Conservation (phyloP, 2,797 vertebrate genomes). For the Gymnopithys bicolor region DNA sequence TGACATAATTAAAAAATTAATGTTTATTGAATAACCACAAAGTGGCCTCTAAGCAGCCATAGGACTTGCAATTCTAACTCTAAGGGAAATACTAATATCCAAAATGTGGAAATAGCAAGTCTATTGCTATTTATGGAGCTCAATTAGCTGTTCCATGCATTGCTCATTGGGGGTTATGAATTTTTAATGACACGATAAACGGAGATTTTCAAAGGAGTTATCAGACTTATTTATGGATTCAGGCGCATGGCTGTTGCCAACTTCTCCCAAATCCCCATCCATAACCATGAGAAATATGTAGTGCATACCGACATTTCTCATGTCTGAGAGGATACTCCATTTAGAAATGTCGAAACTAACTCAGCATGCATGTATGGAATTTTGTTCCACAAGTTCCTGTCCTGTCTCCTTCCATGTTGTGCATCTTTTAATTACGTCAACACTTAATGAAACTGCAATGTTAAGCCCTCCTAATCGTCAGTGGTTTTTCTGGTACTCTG, state of each 20-base stretch:
- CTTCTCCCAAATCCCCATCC: neutral
- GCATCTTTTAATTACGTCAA: neutral
- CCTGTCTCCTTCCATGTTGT: neutral
- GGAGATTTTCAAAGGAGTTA: neutral
- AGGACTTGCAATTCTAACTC: neutral
- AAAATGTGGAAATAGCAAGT: neutral
- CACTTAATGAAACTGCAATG: neutral
- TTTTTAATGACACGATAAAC: neutral
- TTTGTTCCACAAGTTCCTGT: neutral
- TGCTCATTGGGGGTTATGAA: neutral
- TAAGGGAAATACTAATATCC: neutral
- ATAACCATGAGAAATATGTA: neutral
- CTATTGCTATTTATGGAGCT: neutral
- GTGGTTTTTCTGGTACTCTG: conserved; percentile 3
- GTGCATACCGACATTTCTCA: neutral
- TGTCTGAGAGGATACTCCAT: neutral
- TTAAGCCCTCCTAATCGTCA: conserved; percentile 12
- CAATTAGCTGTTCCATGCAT: neutral
- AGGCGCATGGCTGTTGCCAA: neutral
- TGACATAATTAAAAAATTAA: neutral
- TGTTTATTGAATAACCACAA: neutral
- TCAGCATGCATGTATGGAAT: fast-evolving
- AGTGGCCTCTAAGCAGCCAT: neutral
- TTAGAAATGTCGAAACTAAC: neutral
- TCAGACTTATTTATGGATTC: fast-evolving